Base-by-base conservation (phyloP, 2,888 invertebrate species). In the Cheiracanthium punctorium region DNA sequence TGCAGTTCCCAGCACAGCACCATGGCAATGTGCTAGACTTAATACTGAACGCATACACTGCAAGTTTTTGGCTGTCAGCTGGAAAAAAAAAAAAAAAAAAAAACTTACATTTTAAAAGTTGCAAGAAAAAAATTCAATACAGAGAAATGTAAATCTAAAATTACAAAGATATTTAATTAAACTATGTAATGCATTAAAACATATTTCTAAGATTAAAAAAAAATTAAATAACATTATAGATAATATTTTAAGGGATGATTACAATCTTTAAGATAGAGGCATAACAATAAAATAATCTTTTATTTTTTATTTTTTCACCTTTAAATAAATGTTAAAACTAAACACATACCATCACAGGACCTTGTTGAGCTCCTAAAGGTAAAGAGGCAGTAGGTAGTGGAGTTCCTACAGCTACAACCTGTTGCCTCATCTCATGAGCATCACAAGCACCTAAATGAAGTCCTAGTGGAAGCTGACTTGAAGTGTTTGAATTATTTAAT, bases 331-430 rank as follows among this genome's bases (percentile, higher is more conserved):
- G 37, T 10, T 37, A 7, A 37, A 37, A 37, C 37, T 37, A 37
- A 37, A 10, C 10, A 37, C 90, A 82, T 86, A 92, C 93, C 97
- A 98, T 98, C 79, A 99, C 98, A 64, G 95, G 95, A n/a, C 95
- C 95, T 91, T 96, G 96, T 91, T 96, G 96, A 81, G 96, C 95
- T 48, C 95, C 95, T 93, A 92, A 89, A 1, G 96, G 95, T 33
- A 86, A 64, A 4, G 95, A 94, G 1, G 96, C 95, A 7, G 96
- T 96, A 0, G 97, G 98, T 89, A 98, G 93, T 29, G 98, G 97
- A 0, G 98, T 98, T 30, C 99, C 99, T 87, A 99, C 98, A 89
- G 98, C 98, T 67, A 99, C 98, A 88, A 99, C 97, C 93, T 99
- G 98, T 91, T 97, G 97, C 33, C 96, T 93, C 91, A 95, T 95